Evolutionary conservation across 2,888 invertebrate species (phyloP).

Genomic region (Apeira syringaria): DNA sequence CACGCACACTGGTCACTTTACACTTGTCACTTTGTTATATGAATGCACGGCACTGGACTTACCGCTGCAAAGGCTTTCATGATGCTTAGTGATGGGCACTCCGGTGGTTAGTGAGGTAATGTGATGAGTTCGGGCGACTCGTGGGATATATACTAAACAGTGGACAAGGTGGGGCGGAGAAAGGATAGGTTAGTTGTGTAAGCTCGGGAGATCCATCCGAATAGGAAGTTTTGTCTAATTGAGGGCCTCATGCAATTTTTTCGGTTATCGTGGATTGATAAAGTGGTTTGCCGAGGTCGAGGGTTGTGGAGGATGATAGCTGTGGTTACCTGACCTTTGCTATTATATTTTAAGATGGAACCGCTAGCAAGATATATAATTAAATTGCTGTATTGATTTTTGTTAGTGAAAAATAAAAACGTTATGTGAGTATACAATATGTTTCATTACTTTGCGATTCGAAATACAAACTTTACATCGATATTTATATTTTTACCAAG

Average conservation of each 20-base stretch:
- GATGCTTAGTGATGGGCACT: constrained; percentile 77
- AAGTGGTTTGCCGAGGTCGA: constrained; percentile 25
- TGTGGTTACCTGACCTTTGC: constrained; percentile 1
- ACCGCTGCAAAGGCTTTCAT: constrained; percentile 83
- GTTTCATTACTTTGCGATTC: no score
- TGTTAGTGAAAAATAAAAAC: no score
- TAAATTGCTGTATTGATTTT: no score
- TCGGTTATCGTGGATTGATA: constrained; percentile 29
- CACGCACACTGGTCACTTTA: constrained; percentile 66
- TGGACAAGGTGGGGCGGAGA: constrained; percentile 74
- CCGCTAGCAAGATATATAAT: constrained; percentile 11
- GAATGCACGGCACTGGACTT: constrained; percentile 66
- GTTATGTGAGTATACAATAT: no score
- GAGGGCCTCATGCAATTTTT: constrained; percentile 67
- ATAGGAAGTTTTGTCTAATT: constrained; percentile 74
- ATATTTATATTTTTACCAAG: no score
- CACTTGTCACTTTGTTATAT: constrained; percentile 36
- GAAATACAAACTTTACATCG: no score
- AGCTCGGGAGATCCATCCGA: constrained; percentile 74
- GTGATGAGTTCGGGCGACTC: constrained; percentile 63
- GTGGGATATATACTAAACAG: constrained; percentile 70
- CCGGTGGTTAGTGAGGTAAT: constrained; percentile 71
- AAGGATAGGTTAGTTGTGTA: constrained; percentile 78
- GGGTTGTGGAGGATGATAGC: constrained; percentile 6
- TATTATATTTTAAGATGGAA: constrained; percentile 3